Percentiles rank a stretch among this genome's conserved stretches.
phyloP scores from a whole-genome alignment of 2,888 invertebrate species.

The Apodemia zela region DNA sequence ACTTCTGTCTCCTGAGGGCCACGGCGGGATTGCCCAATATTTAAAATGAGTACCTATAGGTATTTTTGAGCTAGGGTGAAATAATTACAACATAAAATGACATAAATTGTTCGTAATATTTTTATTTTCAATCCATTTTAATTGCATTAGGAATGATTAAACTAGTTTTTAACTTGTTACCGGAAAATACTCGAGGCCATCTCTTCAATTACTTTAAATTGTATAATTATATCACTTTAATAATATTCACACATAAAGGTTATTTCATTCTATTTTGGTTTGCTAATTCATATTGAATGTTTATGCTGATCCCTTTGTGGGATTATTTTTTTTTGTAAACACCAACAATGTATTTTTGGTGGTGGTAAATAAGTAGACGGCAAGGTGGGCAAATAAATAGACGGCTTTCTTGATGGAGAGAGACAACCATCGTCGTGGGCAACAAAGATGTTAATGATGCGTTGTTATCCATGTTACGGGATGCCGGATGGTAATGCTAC shows the following conservation, averaged over 20 bases:
- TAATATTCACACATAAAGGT: neutral
- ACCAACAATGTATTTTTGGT: too few species aligned
- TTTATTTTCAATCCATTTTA: neutral
- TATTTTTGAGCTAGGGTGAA: neutral
- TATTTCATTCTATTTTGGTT: neutral
- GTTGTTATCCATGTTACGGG: too few species aligned
- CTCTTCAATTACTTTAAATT: conserved; percentile 7
- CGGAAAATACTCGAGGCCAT: conserved; percentile 3
- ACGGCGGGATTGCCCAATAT: too few species aligned
- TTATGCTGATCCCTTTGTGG: neutral
- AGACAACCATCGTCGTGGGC: too few species aligned
- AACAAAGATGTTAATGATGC: too few species aligned
- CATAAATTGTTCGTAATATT: neutral
- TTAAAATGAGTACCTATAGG: too few species aligned
- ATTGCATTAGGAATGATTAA: neutral
- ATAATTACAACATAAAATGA: neutral
- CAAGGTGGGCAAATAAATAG: too few species aligned
- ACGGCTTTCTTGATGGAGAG: too few species aligned
- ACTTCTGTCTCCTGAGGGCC: too few species aligned
- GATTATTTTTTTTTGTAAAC: too few species aligned
- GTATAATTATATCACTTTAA: conserved; percentile 5
- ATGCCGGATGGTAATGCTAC: too few species aligned
- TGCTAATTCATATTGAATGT: neutral
- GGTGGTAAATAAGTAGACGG: too few species aligned
- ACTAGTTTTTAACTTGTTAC: conserved; percentile 8